Conservation (phyloP, 2,888 invertebrate species). For the Agrotis puta region DNA sequence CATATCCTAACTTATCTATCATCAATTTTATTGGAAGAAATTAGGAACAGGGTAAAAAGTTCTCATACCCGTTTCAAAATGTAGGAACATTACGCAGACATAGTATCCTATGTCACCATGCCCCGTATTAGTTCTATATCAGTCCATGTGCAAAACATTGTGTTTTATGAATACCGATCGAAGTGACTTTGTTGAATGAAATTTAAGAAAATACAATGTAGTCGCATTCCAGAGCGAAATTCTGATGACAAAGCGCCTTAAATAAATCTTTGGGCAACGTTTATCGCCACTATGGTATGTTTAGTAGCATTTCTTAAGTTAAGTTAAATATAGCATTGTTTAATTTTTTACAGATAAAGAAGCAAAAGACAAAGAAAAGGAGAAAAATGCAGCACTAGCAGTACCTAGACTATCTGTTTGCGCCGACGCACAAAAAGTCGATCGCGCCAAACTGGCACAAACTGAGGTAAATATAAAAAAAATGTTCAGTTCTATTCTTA, state of each 20-base stretch:
- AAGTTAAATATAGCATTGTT: neutral
- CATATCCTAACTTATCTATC: neutral
- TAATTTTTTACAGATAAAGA: conserved; percentile 92
- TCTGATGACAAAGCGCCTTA: conserved; percentile 33
- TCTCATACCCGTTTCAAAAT: too few species aligned
- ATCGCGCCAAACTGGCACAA: conserved; percentile 97
- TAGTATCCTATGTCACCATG: neutral
- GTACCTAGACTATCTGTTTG: conserved; percentile 97
- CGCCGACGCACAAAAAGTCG: conserved; percentile 98
- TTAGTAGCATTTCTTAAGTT: neutral
- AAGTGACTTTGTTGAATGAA: conserved; percentile 14
- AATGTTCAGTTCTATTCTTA: conserved; percentile 15
- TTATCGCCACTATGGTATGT: neutral
- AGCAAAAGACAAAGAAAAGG: conserved; percentile 94
- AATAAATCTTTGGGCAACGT: conserved; percentile 36
- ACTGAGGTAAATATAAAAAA: conserved; percentile 93
- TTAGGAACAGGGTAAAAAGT: too few species aligned
- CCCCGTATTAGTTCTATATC: conserved; percentile 15
- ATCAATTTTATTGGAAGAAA: neutral
- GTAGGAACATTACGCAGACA: neutral
- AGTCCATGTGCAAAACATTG: neutral
- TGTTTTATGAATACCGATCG: neutral
- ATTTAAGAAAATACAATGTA: conserved; percentile 37
- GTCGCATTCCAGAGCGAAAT: conserved; percentile 2
- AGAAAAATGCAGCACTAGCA: conserved; percentile 94